Base-by-base conservation (phyloP, 2,797 vertebrate genomes). In the Neostethus bicornis region DNA sequence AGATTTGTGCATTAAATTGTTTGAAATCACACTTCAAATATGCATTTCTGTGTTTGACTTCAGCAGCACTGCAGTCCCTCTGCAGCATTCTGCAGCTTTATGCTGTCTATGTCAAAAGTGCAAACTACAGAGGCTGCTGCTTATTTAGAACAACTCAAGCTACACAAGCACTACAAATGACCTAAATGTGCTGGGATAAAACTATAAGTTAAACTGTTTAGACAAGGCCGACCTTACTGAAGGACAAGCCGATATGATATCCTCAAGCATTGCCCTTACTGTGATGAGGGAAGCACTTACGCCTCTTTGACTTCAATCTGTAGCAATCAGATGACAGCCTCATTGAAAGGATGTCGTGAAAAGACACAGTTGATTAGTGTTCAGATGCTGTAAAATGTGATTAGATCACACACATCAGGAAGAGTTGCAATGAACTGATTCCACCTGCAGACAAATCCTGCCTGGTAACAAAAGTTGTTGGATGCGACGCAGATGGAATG, bases 401-500 rank as follows among this genome's bases (percentile, higher is more conserved):
- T 77, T 54, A n/a, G 25, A 32, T 62, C 25, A 14, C 28, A 44
- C 52, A 66, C 43, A 31, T 3, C 37, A 17, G 3, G 4, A 53
- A 48, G 51, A 39, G 49, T 85, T 75, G 79, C 80, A 76, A 79
- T 90, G 87, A 89, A 85, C 87, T 63, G 46, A 74, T 84, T 85
- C 19, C 58, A 20, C 53, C 57, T 67, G 56, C 69, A 72, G 20
- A 11, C 34, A 19, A 70, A 73, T 46, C 83, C 73, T 85, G 84
- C 86, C 68, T 59, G 72, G 87, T 53, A 79, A 86, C 85, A 84
- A 73, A 46, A 57, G 55, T 76, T 71, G 73, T 71, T 69, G 61
- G 28, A 65, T 10, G 4, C 0, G n/a, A 45, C 4, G 21, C 47
- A 66, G 37, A 41, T 42, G 23, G 20, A 20, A 42, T 39, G 38